Conservation (phyloP, 2,888 invertebrate species). For the Hedychridium roseum region DNA sequence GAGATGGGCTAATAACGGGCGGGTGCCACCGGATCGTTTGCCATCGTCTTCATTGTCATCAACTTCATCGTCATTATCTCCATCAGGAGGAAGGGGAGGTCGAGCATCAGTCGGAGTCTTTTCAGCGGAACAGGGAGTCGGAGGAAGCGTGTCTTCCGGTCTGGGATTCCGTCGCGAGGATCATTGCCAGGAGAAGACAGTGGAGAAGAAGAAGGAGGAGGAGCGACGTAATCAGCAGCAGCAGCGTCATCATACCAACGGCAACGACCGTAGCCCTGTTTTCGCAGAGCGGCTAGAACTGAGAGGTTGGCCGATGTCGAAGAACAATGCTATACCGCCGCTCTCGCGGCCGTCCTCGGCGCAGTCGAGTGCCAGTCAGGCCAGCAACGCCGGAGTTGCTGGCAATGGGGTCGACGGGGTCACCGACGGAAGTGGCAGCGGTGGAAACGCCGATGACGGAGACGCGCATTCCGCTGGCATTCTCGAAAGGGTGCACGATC, state of each 20-base stretch:
- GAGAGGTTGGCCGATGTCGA: constrained; percentile 56
- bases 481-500: constrained; percentile 50
- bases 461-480: constrained; percentile 12
- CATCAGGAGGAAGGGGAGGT: constrained; percentile 15
- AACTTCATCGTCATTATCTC: constrained; percentile 30
- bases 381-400: constrained; percentile 5
- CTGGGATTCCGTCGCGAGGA: constrained; percentile 25
- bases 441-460: constrained; percentile 21
- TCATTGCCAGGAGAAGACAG: constrained; percentile 34
- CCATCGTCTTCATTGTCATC: constrained; percentile 38
- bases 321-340: constrained; percentile 51
- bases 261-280: constrained; percentile 71
- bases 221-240: constrained; percentile 31
- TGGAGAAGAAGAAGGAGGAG: constrained; percentile 45
- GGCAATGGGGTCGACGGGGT: constrained; percentile 61
- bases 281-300: constrained; percentile 65
- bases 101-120: too few relatives aligned
- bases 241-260: constrained; percentile 25
- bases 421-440: constrained; percentile 61
- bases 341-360: constrained; percentile 54
- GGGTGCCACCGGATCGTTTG: constrained; percentile 33
- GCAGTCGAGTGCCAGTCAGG: too few relatives aligned
- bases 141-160: constrained; percentile 11
- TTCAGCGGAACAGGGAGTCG: constrained; percentile 12
- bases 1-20: constrained; percentile 48